These are phyloP conservation scores for Epinephelus malabaricus DNA, from an alignment of 2,797 vertebrate genomes.

Conservation along the genomic window DNA sequence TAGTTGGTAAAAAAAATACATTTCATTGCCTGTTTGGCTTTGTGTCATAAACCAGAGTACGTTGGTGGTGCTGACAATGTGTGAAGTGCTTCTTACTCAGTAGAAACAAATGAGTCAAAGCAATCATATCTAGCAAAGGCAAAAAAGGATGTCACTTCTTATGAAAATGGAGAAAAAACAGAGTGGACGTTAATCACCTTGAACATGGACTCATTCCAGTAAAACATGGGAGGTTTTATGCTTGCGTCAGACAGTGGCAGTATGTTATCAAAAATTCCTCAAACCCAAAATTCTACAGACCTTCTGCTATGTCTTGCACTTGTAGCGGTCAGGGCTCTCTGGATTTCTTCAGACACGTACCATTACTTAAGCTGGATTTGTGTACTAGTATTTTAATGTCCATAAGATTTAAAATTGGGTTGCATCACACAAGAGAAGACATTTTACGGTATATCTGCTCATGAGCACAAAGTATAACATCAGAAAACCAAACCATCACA, in stretches of 20 bases:
- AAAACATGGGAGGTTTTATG: neutral
- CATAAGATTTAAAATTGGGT: constrained; percentile 4
- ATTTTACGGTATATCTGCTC: neutral
- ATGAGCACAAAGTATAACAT: constrained; percentile 19
- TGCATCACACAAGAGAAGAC: constrained; percentile 20
- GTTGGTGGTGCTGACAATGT: no score
- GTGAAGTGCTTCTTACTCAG: neutral
- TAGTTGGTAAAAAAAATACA: neutral
- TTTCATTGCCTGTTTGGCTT: no score
- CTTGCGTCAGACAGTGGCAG: neutral
- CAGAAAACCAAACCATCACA: constrained; percentile 7
- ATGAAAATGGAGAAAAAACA: neutral
- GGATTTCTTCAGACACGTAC: constrained; percentile 8
- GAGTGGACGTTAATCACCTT: neutral
- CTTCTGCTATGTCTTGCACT: neutral
- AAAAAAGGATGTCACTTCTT: neutral
- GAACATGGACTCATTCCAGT: neutral
- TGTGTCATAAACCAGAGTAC: no score
- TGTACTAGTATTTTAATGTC: constrained; percentile 19
- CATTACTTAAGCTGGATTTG: constrained; percentile 3
- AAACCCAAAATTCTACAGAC: constrained; percentile 2
- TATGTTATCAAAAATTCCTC: neutral
- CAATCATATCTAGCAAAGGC: neutral
- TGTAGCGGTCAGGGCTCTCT: neutral
- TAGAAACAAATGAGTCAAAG: neutral